A percentile compares a stretch with the other conserved stretches of the same genome.
Evolutionary conservation across 2,113 vertebrate genomes (phyloP).

Genomic region (Microcebus tavaratra): DNA sequence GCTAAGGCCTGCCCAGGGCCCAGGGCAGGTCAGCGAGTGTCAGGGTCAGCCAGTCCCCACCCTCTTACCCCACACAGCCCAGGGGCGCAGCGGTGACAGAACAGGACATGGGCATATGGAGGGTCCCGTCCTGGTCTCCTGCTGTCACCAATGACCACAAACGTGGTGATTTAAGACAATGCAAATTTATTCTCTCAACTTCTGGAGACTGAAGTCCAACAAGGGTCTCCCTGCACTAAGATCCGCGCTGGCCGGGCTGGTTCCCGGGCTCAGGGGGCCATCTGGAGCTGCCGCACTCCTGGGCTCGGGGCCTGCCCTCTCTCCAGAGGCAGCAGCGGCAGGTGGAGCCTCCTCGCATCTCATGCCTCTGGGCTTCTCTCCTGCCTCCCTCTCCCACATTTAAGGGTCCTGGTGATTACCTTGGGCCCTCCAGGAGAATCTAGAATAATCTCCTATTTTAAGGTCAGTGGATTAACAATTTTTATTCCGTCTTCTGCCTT

Average conservation of each 20-base stretch:
- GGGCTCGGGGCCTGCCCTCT: rapidly evolving
- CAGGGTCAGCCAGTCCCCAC: background rate
- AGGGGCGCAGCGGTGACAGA: rapidly evolving
- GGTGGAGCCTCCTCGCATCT: rapidly evolving
- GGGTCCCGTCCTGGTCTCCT: rapidly evolving
- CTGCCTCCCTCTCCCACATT: no score
- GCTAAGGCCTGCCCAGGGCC: background rate
- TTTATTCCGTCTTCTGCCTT: background rate
- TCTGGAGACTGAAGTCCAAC: background rate
- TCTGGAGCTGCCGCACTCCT: background rate
- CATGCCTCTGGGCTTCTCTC: background rate
- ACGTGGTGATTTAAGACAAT: rapidly evolving
- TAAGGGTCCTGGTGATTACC: background rate
- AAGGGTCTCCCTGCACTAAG: rapidly evolving
- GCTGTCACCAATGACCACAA: rapidly evolving
- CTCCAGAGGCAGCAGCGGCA: rapidly evolving
- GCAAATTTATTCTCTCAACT: rapidly evolving
- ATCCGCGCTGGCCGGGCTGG: background rate
- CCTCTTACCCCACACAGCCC: background rate
- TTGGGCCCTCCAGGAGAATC: background rate
- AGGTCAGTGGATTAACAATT: background rate
- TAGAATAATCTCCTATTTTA: background rate
- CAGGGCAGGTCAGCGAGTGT: rapidly evolving
- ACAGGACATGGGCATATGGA: rapidly evolving
- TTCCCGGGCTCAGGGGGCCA: rapidly evolving